phyloP scores from a whole-genome alignment of 2,888 invertebrate genomes.

The Cotesia congregata region DNA sequence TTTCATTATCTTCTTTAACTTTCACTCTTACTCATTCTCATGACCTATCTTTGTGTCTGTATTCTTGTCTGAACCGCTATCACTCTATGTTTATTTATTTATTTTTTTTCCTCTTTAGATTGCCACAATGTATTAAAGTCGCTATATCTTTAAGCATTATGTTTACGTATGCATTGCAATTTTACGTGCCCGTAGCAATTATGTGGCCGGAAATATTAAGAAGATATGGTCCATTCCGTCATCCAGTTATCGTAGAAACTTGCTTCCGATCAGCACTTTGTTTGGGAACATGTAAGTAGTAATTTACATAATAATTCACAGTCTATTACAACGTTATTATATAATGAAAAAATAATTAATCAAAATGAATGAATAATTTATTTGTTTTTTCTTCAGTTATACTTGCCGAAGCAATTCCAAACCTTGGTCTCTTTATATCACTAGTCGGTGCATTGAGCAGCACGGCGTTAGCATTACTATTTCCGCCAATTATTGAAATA shows the following conservation, averaged over 20 bases:
- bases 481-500: conserved; percentile 90
- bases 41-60: not conserved
- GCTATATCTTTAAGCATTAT: conserved; percentile 89
- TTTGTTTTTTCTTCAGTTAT: conserved; percentile 74
- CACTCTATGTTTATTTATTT: conserved; percentile 32
- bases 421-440: conserved; percentile 89
- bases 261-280: conserved; percentile 81
- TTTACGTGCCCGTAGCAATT: conserved; percentile 93
- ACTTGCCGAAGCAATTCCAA: conserved; percentile 88
- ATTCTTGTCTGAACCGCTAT: conserved; percentile 49
- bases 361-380: not conserved
- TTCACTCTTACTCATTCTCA: not conserved
- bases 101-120: conserved; percentile 71
- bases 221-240: conserved; percentile 73
- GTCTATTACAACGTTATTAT: conserved; percentile 14
- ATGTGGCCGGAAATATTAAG: conserved; percentile 82
- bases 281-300: conserved; percentile 85
- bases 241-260: conserved; percentile 78
- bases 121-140: conserved; percentile 86
- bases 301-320: not conserved
- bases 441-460: conserved; percentile 93
- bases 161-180: conserved; percentile 92
- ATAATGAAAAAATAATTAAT: not conserved
- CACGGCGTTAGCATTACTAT: conserved; percentile 87
- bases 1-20: conserved; percentile 19